A percentile compares a stretch with the other conserved stretches of the same genome.
phyloP scores from a whole-genome alignment of 1,140 invertebrate genomes.

The Panagrolaimus sp. region DNA sequence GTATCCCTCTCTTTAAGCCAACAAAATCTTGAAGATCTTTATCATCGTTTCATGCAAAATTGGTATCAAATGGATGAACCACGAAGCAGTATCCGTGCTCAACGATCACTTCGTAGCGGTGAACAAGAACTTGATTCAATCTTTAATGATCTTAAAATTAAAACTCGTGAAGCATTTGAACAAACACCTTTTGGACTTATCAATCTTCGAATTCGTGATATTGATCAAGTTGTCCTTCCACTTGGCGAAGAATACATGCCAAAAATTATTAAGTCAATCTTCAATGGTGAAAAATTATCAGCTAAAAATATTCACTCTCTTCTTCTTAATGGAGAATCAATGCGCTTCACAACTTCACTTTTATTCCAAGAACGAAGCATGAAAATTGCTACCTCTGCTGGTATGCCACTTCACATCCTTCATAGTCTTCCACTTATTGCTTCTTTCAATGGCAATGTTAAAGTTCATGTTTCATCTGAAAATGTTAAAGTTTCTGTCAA shows the following conservation, averaged over 20 bases:
- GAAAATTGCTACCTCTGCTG: slow-evolving; percentile 39
- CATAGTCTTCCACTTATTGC: slow-evolving; percentile 34
- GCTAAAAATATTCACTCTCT: slow-evolving; percentile 16
- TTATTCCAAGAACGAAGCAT: slow-evolving; percentile 37
- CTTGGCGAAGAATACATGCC: slow-evolving; percentile 17
- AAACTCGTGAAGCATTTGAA: slow-evolving; percentile 24
- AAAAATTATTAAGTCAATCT: neutral
- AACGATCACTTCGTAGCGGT: slow-evolving; percentile 8
- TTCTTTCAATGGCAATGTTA: slow-evolving; percentile 33
- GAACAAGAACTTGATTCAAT: slow-evolving; percentile 29
- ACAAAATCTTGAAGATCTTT: slow-evolving; percentile 34
- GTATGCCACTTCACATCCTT: slow-evolving; percentile 38
- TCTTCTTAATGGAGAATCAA: slow-evolving; percentile 18
- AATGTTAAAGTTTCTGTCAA: slow-evolving; percentile 1
- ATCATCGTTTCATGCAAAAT: slow-evolving; percentile 18
- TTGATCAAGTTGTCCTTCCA: slow-evolving; percentile 22
- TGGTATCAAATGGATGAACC: too few species aligned
- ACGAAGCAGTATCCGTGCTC: too few species aligned
- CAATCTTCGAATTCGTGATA: slow-evolving; percentile 30
- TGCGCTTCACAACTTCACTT: slow-evolving; percentile 19
- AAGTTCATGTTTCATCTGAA: slow-evolving; percentile 28
- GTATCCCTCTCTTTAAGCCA: slow-evolving; percentile 26
- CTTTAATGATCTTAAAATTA: slow-evolving; percentile 28
- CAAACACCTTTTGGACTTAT: slow-evolving; percentile 33
- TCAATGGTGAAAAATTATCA: slow-evolving; percentile 5